Conservation (phyloP, 2,888 invertebrate genomes). For the Strigamia crassipes region DNA sequence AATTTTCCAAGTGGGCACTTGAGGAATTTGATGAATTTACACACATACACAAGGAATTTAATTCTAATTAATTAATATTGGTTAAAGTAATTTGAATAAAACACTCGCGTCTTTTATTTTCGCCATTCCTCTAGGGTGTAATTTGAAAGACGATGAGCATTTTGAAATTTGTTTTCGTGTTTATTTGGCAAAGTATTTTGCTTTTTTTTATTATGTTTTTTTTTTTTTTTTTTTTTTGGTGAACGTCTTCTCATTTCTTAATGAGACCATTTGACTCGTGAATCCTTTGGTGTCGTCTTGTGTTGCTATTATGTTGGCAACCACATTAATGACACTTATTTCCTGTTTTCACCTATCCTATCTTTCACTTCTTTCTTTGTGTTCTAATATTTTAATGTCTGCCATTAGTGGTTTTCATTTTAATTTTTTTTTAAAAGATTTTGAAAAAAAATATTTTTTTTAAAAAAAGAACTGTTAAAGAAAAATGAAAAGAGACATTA, state of each 20-base stretch:
- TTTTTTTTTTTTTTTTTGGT: not conserved
- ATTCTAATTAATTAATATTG: slow-evolving; percentile 38
- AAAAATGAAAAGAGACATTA: not conserved
- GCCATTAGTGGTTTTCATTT: slow-evolving; percentile 23
- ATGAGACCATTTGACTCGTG: slow-evolving; percentile 40
- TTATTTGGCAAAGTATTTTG: slow-evolving; percentile 1
- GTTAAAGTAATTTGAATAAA: slow-evolving; percentile 42
- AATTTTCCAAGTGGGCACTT: slow-evolving; percentile 35
- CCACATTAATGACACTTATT: slow-evolving; percentile 40
- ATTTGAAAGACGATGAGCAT: slow-evolving; percentile 11
- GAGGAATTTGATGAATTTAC: slow-evolving; percentile 33
- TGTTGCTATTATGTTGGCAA: slow-evolving; percentile 27
- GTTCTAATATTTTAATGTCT: slow-evolving; percentile 32
- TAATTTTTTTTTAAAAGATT: not conserved
- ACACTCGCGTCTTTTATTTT: not conserved
- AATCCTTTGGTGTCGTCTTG: slow-evolving; percentile 19
- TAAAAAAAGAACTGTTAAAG: too few species aligned
- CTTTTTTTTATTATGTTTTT: not conserved
- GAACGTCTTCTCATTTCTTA: not conserved
- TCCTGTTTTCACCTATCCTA: slow-evolving; percentile 27
- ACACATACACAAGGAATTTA: slow-evolving; percentile 19
- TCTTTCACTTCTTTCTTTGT: not conserved
- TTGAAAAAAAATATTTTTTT: not conserved
- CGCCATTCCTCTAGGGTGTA: not conserved
- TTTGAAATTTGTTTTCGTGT: slow-evolving; percentile 26